Percentiles rank a stretch among this genome's conserved stretches.
phyloP scores from a whole-genome alignment of 1,140 invertebrate genomes.

The Saccostrea echinata region DNA sequence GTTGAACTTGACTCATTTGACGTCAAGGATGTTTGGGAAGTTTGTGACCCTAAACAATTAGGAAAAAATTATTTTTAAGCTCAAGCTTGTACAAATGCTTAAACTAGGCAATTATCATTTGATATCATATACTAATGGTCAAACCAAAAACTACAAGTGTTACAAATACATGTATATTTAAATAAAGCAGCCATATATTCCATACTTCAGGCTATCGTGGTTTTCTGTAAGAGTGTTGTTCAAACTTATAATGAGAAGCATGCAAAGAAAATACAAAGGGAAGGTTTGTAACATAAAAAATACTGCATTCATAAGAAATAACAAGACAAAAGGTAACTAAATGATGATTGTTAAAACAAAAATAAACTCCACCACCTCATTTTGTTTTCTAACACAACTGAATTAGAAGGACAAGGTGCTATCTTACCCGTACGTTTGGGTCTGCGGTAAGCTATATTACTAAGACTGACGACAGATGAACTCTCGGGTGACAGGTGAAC shows the following conservation, averaged over 20 bases:
- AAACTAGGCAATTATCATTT: neutral
- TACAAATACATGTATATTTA: slow-evolving; percentile 6
- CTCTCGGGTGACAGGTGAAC: slow-evolving; percentile 96
- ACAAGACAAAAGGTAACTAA: slow-evolving; percentile 9
- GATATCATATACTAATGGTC: neutral
- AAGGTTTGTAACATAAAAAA: slow-evolving; percentile 39
- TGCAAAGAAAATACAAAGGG: slow-evolving; percentile 28
- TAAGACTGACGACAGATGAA: slow-evolving; percentile 95
- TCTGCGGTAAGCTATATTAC: slow-evolving; percentile 92
- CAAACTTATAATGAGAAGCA: neutral
- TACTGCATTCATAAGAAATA: neutral
- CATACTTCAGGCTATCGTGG: neutral
- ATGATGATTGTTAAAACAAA: neutral
- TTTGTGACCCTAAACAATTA: slow-evolving; percentile 9
- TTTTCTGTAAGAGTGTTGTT: neutral
- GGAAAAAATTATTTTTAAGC: slow-evolving; percentile 43
- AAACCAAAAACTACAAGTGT: neutral
- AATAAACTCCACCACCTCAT: neutral
- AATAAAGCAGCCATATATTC: slow-evolving; percentile 15
- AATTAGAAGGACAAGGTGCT: slow-evolving; percentile 20
- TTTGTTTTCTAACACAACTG: neutral
- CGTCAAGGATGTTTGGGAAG: slow-evolving; percentile 24
- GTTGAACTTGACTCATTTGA: slow-evolving; percentile 38
- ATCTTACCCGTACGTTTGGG: slow-evolving; percentile 88
- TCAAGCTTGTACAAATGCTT: neutral